Base-by-base conservation (phyloP, 2,888 invertebrate species). In the Abrostola triplasia region DNA sequence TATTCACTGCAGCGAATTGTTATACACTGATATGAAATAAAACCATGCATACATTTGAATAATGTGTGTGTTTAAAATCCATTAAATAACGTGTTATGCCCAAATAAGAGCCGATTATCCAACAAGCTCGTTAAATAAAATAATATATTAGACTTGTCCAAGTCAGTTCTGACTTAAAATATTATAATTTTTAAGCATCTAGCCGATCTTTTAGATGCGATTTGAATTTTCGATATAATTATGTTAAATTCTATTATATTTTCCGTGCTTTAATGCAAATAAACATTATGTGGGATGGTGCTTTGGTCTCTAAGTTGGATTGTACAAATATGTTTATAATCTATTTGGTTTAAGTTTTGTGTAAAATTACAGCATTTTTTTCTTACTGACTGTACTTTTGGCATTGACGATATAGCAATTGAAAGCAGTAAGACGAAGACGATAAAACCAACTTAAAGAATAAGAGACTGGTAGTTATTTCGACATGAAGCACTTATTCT, bases 1-100 rank as follows among this genome's bases (percentile, higher is more conserved):
- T 91, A 90, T 89, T 90, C 87, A 88, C 88, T 88, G 77, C 81
- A 83, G 80, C 82, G 83, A 86, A 81, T 84, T 85, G 79, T 82
- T 86, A 80, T 82, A 83, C 74, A 80, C 79, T 77, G 80, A 84
- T 84, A 80, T 81, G 81, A 87, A 86, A 89, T 79, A 73, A 76
- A 76, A 76, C 65, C 64, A 70, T 67, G 70, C 67, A 80, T 70
- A 73, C 63, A 77, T 81, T 81, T 76, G 59, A 76, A 81, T 81
- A 77, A 71, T 74, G 61, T 70, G 71, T 76, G 52, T 76, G 79
- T 82, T 79, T 75, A 79, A 77, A 77, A 76, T 65, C 71, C 71
- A 77, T 78, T 82, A 79, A 83, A 76, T 78, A 80, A 82, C 82
- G 70, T 78, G 75, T 77, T 77, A 70, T 81, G 70, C 68, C 77